phyloP scores from a whole-genome alignment of 2,113 vertebrate genomes.

The Porphyrio hochstetteri region DNA sequence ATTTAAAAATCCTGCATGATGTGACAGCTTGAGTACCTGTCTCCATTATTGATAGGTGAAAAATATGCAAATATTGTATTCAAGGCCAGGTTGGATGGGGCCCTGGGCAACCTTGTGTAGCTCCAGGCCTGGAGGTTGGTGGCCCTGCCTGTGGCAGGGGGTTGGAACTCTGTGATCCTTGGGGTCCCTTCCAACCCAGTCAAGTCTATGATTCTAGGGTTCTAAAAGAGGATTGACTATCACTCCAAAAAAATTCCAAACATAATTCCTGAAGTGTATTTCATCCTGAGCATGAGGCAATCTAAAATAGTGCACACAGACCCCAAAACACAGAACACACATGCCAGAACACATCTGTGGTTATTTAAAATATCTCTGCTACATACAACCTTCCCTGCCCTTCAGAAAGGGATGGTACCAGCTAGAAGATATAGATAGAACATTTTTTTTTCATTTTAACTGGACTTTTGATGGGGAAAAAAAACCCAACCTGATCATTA shows the following conservation, averaged over 20 bases:
- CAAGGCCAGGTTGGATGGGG: no score
- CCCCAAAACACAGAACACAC: neutral
- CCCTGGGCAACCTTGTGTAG: no score
- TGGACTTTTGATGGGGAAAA: neutral
- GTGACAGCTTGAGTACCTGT: neutral
- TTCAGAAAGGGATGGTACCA: neutral
- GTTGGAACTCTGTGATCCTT: no score
- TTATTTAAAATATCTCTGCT: neutral
- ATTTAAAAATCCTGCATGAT: neutral
- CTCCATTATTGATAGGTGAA: neutral
- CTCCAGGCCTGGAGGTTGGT: no score
- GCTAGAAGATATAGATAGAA: neutral
- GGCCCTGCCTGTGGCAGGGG: no score
- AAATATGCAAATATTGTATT: neutral
- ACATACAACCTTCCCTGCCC: neutral
- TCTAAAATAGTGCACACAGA: neutral
- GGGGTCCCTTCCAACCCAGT: no score
- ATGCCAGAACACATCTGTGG: neutral
- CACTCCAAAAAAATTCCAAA: accelerated
- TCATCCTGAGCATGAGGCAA: neutral
- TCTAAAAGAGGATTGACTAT: neutral
- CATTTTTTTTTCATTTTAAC: neutral
- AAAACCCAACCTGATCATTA: neutral
- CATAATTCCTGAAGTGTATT: neutral
- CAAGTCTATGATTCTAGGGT: no score